Evolutionary conservation across 2,113 vertebrate genomes (phyloP).

Genomic region (Camelus bactrianus): DNA sequence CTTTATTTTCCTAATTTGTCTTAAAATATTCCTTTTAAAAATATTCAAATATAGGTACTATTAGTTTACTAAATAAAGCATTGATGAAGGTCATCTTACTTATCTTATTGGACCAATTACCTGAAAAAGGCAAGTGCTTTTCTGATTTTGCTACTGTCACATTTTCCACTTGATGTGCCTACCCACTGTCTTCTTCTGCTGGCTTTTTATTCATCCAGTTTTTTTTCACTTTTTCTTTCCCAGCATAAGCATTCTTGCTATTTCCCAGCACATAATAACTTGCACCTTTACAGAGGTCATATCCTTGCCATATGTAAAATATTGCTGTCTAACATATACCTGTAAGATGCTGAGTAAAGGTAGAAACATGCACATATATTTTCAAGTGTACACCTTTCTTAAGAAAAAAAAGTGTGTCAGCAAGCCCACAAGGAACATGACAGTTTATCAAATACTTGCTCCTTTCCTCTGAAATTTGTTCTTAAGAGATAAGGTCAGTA

Average conservation of each 20-base stretch:
- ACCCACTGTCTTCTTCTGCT: neutral
- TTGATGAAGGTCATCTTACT: neutral
- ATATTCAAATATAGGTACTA: conserved; percentile 13
- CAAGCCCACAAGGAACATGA: conserved; percentile 55
- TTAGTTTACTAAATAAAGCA: conserved; percentile 48
- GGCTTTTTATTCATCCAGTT: conserved; percentile 47
- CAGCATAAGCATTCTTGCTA: conserved; percentile 28
- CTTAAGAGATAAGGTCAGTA: conserved; percentile 68
- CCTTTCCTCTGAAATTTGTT: conserved; percentile 74
- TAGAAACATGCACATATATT: conserved; percentile 64
- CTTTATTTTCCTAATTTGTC: conserved; percentile 54
- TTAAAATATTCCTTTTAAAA: conserved; percentile 47
- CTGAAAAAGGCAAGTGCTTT: conserved; percentile 57
- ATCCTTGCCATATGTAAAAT: conserved; percentile 59
- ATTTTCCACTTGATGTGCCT: neutral
- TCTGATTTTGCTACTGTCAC: conserved; percentile 42
- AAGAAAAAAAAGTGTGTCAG: conserved; percentile 35
- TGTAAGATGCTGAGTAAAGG: conserved; percentile 60
- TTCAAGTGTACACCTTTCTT: conserved; percentile 45
- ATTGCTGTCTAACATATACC: conserved; percentile 50
- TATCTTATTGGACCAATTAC: conserved; percentile 21
- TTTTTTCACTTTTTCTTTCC: neutral
- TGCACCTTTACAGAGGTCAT: conserved; percentile 61
- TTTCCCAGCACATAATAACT: conserved; percentile 18
- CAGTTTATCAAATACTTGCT: conserved; percentile 66